A percentile compares a stretch with the other conserved stretches of the same genome.
Evolutionary conservation across 2,797 vertebrate genomes (phyloP).

Genomic region (Tokudaia muenninki): DNA sequence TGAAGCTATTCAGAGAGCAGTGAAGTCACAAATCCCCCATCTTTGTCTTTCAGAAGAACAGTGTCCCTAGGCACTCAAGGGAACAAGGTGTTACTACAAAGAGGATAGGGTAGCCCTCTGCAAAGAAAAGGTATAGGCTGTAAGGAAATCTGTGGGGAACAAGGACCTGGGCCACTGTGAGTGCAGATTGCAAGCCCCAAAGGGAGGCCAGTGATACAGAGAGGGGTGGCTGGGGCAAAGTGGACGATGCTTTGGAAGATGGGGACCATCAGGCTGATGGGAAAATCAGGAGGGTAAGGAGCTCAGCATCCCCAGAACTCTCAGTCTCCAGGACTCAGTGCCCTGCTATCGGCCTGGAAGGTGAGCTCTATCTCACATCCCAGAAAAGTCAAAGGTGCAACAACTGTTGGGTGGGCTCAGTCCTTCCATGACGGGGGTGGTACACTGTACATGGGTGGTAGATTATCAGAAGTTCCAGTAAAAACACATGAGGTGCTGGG

Average conservation of each 20-base stretch:
- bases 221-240: background rate
- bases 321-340: background rate
- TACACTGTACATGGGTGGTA: too few relatives aligned
- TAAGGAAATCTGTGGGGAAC: background rate
- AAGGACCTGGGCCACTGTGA: background rate
- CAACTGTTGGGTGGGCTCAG: accelerated
- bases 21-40: background rate
- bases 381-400: background rate
- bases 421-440: background rate
- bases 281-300: too few relatives aligned
- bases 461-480: background rate
- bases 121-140: background rate
- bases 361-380: background rate
- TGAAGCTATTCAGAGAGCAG: background rate
- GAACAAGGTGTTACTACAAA: background rate
- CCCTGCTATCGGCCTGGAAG: background rate
- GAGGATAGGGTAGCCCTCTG: background rate
- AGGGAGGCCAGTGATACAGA: background rate
- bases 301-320: background rate
- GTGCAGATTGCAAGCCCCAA: background rate
- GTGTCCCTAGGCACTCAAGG: background rate
- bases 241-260: background rate
- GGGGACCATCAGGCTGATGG: too few relatives aligned
- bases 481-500: background rate
- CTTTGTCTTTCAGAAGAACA: background rate